Conservation (phyloP, 2,797 vertebrate genomes). For the Fringilla coelebs region DNA sequence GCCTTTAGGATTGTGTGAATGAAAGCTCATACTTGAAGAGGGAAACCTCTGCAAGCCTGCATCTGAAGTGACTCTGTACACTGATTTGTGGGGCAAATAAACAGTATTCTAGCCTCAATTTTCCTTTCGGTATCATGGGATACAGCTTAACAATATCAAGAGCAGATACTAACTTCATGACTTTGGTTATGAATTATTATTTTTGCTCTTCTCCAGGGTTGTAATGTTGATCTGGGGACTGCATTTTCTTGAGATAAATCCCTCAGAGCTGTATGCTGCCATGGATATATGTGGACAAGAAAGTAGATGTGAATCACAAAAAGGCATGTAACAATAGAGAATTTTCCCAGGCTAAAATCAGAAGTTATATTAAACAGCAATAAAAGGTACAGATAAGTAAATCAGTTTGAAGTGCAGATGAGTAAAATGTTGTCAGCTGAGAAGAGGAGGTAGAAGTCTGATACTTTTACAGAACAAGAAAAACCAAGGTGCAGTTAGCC, state of each 20-base stretch:
- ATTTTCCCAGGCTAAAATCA: not conserved
- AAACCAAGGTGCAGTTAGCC: accelerated
- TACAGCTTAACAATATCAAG: not conserved
- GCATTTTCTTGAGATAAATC: not conserved
- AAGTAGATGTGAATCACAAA: not conserved
- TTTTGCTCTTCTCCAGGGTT: not conserved
- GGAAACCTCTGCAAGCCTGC: not conserved
- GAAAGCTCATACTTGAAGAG: not conserved
- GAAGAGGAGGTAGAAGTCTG: not conserved
- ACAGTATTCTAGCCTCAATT: not conserved
- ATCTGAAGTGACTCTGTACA: not conserved
- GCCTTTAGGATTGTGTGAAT: not conserved
- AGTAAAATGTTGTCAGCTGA: not conserved
- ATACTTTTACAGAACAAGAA: not conserved
- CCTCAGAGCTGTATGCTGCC: not conserved
- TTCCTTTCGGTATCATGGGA: not conserved
- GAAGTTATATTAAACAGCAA: not conserved
- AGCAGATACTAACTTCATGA: not conserved
- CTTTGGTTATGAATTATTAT: not conserved
- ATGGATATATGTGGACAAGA: not conserved
- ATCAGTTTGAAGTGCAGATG: not conserved
- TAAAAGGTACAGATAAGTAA: not conserved
- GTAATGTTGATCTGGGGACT: not conserved
- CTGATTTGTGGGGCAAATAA: not conserved
- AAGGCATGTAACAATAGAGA: not conserved